These are phyloP conservation scores for Leucoma salicis DNA, from an alignment of 2,888 invertebrate species.

Conservation along the genomic window DNA sequence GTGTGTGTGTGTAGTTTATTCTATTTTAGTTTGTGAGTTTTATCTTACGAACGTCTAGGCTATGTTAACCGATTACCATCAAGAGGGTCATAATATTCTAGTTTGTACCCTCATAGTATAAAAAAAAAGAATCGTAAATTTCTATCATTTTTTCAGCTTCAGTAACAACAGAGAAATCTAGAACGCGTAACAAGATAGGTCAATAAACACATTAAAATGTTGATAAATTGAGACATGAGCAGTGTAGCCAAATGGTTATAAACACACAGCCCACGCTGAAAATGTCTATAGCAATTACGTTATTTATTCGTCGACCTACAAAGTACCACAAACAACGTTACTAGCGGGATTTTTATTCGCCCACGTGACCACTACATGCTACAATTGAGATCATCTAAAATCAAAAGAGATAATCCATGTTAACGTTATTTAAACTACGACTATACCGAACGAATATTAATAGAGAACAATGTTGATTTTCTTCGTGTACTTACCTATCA, in stretches of 20 bases:
- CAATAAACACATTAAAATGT: conserved; percentile 3
- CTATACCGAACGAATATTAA: background rate
- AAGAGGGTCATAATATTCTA: too few species aligned
- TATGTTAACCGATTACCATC: too few species aligned
- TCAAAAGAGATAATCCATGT: background rate
- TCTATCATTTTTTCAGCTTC: too few species aligned
- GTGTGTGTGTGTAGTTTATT: too few species aligned
- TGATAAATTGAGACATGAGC: background rate
- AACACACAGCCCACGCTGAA: conserved; percentile 2
- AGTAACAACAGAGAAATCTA: background rate
- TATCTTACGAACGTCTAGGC: too few species aligned
- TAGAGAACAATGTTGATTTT: too few species aligned
- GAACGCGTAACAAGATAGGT: background rate
- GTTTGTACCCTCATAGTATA: too few species aligned
- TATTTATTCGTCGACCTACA: background rate
- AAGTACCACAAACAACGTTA: background rate
- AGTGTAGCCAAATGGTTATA: background rate
- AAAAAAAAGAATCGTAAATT: too few species aligned
- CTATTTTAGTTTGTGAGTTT: too few species aligned
- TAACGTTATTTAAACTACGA: background rate
- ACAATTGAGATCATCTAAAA: background rate
- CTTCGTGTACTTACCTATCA: conserved; percentile 53
- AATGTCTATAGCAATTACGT: background rate
- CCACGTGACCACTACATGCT: background rate
- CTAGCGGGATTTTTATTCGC: background rate